Evolutionary conservation across 2,113 vertebrate species (phyloP), one percentile per base, ranked within the genome.

Genomic region (Clupea harengus): DNA sequence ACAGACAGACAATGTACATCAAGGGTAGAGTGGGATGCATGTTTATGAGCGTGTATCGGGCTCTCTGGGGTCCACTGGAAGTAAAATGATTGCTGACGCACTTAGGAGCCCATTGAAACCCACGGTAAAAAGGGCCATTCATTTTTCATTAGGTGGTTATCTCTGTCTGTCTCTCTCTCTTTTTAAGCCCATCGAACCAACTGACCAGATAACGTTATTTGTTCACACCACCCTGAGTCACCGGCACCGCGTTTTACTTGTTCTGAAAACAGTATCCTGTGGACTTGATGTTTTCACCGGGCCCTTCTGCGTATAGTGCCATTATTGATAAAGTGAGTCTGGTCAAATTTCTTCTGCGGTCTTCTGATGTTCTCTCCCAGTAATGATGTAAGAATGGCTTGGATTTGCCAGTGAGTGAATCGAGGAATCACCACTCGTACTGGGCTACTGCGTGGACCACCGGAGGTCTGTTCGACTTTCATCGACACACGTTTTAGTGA

Each of bases 81-180:
- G 22, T 87, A 85, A 87, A 85, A 81, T 49, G 57, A 46, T 57
- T 81, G 39, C 47, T 72, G 28, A 86, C 89, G 83, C 88, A 91
- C 22, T 89, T 85, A 89, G 82, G 82, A 72, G 81, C 80, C 85
- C 5, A 15, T 44, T 94, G 85, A 87, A 86, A 78, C 81, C 82
- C 2, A 91, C 92, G 91, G 93, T 94, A 91, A 45, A 89, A 85
- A 54, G 28, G 32, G 52, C 85, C 93, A 94, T 96, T 88, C 90
- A 96, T 96, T 93, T 95, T 95, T 94, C 87, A 95, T 91, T 86
- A 85, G 90, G 88, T 49, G 60, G 46, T 45, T 28, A 60, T 50
- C 57, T 83, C 45, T 44, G 10, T 64, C 60, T n/a, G 22, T 64
- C 60, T 64, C 39, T 39, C 39, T 28, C 64, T 72, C 2, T 78